Evolutionary conservation across 2,888 invertebrate genomes (phyloP).

Genomic region (Hoplodrina ambigua): DNA sequence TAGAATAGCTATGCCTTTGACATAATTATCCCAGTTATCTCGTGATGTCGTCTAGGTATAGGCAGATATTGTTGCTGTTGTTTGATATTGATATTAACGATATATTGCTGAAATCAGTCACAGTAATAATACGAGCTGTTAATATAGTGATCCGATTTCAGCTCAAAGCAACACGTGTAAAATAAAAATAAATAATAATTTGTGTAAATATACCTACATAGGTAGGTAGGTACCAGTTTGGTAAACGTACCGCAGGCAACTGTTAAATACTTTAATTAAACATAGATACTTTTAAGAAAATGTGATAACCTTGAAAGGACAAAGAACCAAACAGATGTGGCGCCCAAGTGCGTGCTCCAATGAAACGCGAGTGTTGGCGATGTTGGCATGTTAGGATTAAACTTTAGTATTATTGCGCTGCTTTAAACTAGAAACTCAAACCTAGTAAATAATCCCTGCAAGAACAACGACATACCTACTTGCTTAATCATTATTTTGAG

Average conservation of each 20-base stretch:
- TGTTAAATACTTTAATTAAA: conserved; percentile 20
- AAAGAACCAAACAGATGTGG: conserved; percentile 78
- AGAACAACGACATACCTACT: conserved; percentile 8
- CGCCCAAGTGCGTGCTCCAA: conserved; percentile 66
- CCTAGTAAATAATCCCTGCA: not conserved
- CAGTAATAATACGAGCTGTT: not conserved
- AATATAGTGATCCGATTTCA: not conserved
- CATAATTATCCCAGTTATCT: not conserved
- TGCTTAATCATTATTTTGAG: conserved; percentile 2
- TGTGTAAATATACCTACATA: conserved; percentile 15
- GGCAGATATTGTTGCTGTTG: too few species aligned
- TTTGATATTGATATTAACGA: too few species aligned
- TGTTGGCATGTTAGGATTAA: conserved; percentile 61
- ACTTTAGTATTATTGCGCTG: conserved; percentile 10
- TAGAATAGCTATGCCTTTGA: too few species aligned
- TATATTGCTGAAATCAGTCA: too few species aligned
- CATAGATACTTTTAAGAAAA: conserved; percentile 22
- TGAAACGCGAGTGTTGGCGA: conserved; percentile 54
- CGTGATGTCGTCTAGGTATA: not conserved
- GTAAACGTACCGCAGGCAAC: not conserved
- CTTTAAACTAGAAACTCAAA: not conserved
- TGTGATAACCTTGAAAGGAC: conserved; percentile 73
- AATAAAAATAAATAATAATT: conserved; percentile 28
- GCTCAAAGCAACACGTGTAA: conserved; percentile 6
- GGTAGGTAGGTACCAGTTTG: not conserved